A percentile compares a stretch with the other conserved stretches of the same genome.
phyloP scores from a whole-genome alignment of 1,140 invertebrate species.

The Diploscapter pachys region DNA sequence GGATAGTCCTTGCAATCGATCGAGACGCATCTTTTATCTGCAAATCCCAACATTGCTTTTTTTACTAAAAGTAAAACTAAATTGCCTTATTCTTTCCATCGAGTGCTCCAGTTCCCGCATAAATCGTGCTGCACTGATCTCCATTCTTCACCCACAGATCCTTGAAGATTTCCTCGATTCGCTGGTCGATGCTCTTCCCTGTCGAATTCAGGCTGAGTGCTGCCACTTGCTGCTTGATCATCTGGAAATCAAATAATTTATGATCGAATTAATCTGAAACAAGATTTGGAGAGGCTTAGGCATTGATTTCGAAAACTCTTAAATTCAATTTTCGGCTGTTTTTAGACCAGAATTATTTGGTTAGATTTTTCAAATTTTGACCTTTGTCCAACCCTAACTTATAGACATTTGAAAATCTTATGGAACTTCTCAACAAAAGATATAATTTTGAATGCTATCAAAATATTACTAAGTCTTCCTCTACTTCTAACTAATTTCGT shows the following conservation, averaged over 20 bases:
- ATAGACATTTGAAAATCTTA: no score
- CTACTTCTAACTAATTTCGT: slow-evolving; percentile 1
- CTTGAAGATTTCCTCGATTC: slow-evolving; percentile 81
- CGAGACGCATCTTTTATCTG: slow-evolving; percentile 88
- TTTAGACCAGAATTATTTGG: neutral
- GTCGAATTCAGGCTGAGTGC: slow-evolving; percentile 54
- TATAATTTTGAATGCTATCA: no score
- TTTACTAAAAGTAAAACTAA: no score
- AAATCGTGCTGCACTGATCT: slow-evolving; percentile 98
- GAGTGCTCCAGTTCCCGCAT: slow-evolving; percentile 96
- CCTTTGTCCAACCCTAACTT: no score
- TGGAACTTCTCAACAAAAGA: no score
- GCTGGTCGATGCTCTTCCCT: slow-evolving; percentile 68
- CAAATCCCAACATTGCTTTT: slow-evolving; percentile 6
- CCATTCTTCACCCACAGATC: slow-evolving; percentile 99
- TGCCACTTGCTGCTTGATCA: slow-evolving; percentile 26
- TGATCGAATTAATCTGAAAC: no score
- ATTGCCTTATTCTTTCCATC: slow-evolving; percentile 79
- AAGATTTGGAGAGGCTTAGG: no score
- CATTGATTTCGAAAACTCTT: no score
- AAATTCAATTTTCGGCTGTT: slow-evolving; percentile 9
- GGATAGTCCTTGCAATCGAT: slow-evolving; percentile 93
- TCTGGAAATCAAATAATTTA: slow-evolving; percentile 20
- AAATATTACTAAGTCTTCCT: no score
- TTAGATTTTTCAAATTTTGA: no score